phyloP scores from a whole-genome alignment of 2,113 vertebrate genomes.

The Melospiza georgiana region DNA sequence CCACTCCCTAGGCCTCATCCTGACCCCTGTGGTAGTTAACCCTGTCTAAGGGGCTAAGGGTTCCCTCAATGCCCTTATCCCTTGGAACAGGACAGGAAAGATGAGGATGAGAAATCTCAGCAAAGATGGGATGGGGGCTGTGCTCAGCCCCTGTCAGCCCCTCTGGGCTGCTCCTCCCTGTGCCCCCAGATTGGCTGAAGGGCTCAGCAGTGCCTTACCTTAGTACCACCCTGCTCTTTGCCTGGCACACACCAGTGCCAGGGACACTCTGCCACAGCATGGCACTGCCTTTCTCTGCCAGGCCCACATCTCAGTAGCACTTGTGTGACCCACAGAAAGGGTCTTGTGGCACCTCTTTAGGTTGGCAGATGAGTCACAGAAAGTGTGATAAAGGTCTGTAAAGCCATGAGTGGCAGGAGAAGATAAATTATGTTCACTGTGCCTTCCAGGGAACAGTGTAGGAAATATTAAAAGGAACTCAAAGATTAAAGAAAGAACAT shows the following conservation, averaged over 20 bases:
- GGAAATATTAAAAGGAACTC: not conserved
- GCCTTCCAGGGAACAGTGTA: not conserved
- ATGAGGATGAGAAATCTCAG: not conserved
- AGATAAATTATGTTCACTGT: not conserved
- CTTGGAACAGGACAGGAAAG: not conserved
- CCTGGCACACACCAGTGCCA: not conserved
- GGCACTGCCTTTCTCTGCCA: not conserved
- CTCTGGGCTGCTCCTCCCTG: not conserved
- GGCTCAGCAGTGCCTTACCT: not conserved
- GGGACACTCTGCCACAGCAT: accelerated
- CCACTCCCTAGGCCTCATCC: not conserved
- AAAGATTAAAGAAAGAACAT: not conserved
- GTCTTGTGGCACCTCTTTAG: not conserved
- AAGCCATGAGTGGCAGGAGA: not conserved
- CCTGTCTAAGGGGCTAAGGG: not conserved
- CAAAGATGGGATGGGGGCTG: not conserved
- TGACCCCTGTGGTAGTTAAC: not conserved
- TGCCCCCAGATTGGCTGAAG: not conserved
- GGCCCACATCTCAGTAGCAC: accelerated
- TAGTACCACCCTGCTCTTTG: not conserved
- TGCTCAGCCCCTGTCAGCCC: not conserved
- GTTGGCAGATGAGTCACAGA: not conserved
- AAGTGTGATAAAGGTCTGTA: not conserved
- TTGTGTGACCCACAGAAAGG: not conserved
- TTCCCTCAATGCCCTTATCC: not conserved